Evolutionary conservation across 2,888 invertebrate genomes (phyloP), one percentile per base, ranked within the genome.

Genomic region (Digitonthophagus gazella): DNA sequence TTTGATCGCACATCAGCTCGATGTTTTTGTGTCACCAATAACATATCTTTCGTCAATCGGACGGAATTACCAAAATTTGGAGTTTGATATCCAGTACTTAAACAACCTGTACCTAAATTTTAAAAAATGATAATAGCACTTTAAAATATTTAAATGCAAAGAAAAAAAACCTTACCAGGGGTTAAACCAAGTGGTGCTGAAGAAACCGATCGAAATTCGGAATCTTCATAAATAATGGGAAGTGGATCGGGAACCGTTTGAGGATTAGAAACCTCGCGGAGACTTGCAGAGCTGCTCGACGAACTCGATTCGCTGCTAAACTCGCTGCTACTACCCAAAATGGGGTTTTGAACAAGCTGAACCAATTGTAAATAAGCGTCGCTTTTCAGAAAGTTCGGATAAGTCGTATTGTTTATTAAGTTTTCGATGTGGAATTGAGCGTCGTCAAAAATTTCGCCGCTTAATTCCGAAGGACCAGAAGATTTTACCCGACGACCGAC

Each of bases 361-460:
- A 93, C 90, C 84, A 93, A 91, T 80, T 90, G 88, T 79, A 97
- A 90, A 86, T 97, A 97, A 83, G 93, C 89, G 78, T 97, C 96
- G 76, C 96, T 96, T 76, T 92, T 92, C 74, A 98, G 88, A 85
- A 98, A 98, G 83, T 94, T 92, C 69, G 93, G 93, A 85, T 97
- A 97, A 72, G 94, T 93, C 71, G 94, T 92, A 81, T 92, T 91
- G 73, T 91, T 91, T 81, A 97, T 95, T 70, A 92, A 89, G 58
- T 89, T 87, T 80, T 95, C 95, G 78, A 95, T 91, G 84, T 87
- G 81, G 58, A 79, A 77, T 75, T 83, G 83, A 22, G 83, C 94
- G 75, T 89, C 88, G 83, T 96, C 95, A 82, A 95, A 97, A 77
- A 97, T 89, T 77, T 89, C 90, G 77, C 90, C 89, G 4, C 81